Percentiles rank a stretch among this genome's conserved stretches.
Conservation (phyloP, 2,113 vertebrate species). For the Tragelaphus scriptus region DNA sequence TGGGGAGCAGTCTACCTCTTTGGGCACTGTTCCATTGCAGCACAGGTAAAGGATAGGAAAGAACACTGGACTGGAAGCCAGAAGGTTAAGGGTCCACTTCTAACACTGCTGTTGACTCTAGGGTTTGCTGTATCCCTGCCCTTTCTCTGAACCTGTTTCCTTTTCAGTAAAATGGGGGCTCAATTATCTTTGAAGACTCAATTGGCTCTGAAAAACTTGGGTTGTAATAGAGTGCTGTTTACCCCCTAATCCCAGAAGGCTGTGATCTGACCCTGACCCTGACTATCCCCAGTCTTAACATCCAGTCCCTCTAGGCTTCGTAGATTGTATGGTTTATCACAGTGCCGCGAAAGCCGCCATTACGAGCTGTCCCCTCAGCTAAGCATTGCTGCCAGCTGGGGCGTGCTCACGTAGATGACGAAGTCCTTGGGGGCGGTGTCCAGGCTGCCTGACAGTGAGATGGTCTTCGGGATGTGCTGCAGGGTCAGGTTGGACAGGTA, state of each 20-base stretch:
- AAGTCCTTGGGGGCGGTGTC: constrained; percentile 70
- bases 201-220: background rate
- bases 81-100: background rate
- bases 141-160: background rate
- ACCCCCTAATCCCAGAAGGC: background rate
- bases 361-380: background rate
- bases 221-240: background rate
- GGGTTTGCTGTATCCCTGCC: background rate
- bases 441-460: constrained; percentile 64
- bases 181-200: background rate
- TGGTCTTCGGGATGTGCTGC: constrained; percentile 71
- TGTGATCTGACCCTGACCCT: too few species aligned
- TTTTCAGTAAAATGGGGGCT: background rate
- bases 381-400: background rate
- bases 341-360: accelerated
- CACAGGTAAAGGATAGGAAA: background rate
- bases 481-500: constrained; percentile 65
- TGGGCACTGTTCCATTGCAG: background rate
- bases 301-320: background rate
- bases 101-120: background rate
- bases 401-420: constrained; percentile 54
- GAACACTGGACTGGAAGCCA: background rate
- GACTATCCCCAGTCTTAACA: background rate
- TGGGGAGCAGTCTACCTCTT: background rate
- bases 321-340: background rate